Evolutionary conservation across 2,797 vertebrate species (phyloP), one percentile per base, ranked within the genome.

Genomic region (Kryptopterus vitreolus): DNA sequence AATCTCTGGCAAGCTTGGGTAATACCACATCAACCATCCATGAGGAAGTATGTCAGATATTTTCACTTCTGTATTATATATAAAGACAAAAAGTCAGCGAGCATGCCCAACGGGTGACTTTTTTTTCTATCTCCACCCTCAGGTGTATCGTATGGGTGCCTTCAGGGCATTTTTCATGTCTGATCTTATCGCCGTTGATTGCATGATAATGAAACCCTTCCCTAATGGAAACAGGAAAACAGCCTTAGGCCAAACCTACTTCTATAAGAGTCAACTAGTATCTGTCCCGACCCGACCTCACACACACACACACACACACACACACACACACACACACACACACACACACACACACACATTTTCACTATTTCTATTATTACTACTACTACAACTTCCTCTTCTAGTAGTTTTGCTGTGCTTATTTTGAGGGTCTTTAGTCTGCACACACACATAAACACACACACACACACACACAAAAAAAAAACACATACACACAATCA

Each of bases 151-250:
- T 68, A 16, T 58, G 48, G 35, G 59, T 66, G 61, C 69, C 33
- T 35, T 72, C 70, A 55, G 22, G 3, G 7, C 12, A 53, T 74
- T 78, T 81, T 81, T 71, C 71, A 77, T 81, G 20, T 10, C 53
- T 75, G 73, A 83, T 81, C 48, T 66, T 50, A 83, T 86, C 73
- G 65, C 24, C 22, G 35, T 24, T 71, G 77, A 83, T 80, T 83
- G 77, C 81, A 78, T 83, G 46, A 70, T 72, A 72, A 24, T 59
- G 15, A 59, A 75, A 59, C 35, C 72, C 15, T 16, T 46, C 53
- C 35, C n/a, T 58, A 43, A 57, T 58, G 31, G 81, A 83, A 59
- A 58, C 58, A 24, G 46, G n/a, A 83, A 82, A 83, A 81, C 61
- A 82, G 24, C 81, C 31, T 15, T 48, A 69, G 68, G 77, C 48